Evolutionary conservation across 1,140 invertebrate species (phyloP).

Genomic region (Campoletis sonorensis): DNA sequence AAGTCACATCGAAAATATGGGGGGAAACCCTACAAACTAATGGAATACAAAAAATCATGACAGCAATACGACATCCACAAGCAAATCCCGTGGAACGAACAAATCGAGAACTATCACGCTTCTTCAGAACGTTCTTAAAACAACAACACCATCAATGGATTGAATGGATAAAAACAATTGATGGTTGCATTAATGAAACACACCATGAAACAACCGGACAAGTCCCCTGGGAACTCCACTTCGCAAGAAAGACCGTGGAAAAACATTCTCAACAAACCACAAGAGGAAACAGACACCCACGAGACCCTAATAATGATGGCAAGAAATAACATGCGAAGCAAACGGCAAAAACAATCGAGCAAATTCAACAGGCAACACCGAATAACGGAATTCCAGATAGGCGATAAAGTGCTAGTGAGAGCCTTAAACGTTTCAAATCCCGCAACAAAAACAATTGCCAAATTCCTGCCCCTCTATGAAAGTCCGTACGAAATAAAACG

Average conservation of each 20-base stretch:
- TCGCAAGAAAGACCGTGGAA: not conserved
- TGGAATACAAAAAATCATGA: constrained; percentile 45
- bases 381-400: not conserved
- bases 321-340: not conserved
- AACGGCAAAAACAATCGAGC: not conserved
- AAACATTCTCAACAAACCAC: not conserved
- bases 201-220: not conserved
- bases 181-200: constrained; percentile 23
- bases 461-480: constrained; percentile 16
- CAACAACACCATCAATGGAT: constrained; percentile 31
- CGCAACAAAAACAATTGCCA: not conserved
- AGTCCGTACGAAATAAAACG: constrained; percentile 8
- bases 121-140: constrained; percentile 29
- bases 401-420: not conserved
- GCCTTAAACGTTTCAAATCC: constrained; percentile 12
- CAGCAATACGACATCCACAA: constrained; percentile 45
- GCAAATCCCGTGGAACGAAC: constrained; percentile 42
- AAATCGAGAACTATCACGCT: constrained; percentile 40
- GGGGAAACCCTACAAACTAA: not conserved
- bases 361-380: not conserved
- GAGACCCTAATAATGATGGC: not conserved
- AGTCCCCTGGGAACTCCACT: not conserved
- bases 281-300: not conserved
- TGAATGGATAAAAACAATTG: constrained; percentile 2
- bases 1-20: constrained; percentile 38